Evolutionary conservation across 2,888 invertebrate genomes (phyloP), one percentile per base, ranked within the genome.

Genomic region (Drosophila quinaria): DNA sequence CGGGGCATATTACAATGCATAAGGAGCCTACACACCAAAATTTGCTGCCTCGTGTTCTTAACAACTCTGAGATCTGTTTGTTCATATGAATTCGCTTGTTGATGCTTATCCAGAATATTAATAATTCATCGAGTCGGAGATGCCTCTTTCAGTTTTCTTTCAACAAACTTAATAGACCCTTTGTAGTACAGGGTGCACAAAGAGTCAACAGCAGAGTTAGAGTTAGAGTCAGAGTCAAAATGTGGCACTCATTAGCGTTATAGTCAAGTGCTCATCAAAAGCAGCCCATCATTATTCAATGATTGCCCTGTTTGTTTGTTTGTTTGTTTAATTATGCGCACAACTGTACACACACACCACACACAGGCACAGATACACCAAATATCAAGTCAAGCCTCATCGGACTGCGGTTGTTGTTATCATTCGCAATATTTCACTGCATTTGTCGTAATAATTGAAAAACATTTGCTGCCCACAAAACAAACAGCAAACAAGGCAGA

Each of bases 321-420:
- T 84, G 80, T 87, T 83, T 70, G 84, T 81, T 80, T 78, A 89
- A 84, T 89, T 84, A 80, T 74, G 67, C 54, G 54, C 74, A 41
- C 19, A 33, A 33, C 55, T 56, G 44, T 42, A 56, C 49, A 58
- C 49, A 44, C 10, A 31, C 10, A 10, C n/a, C 15, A 51, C 65
- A 51, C n/a, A 19, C n/a, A n/a, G n/a, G n/a, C 55, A 39, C 59
- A 19, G n/a, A 29, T 15, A 39, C 42, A 41, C n/a, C 17, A 44
- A 33, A 25, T 29, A 51, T 17, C 25, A 25, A 44, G 52, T 35
- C 41, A 59, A 56, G 62, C 46, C 55, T 50, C 70, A 62, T 54
- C 49, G 64, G 42, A 41, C 41, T 69, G 68, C 15, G 77, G 61
- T 56, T 72, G 46, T 75, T 79, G 46, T 75, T 79, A 62, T 66